Evolutionary conservation across 2,797 vertebrate species (phyloP), one percentile per base, ranked within the genome.

Genomic region (Pangasius sanitwongsei): DNA sequence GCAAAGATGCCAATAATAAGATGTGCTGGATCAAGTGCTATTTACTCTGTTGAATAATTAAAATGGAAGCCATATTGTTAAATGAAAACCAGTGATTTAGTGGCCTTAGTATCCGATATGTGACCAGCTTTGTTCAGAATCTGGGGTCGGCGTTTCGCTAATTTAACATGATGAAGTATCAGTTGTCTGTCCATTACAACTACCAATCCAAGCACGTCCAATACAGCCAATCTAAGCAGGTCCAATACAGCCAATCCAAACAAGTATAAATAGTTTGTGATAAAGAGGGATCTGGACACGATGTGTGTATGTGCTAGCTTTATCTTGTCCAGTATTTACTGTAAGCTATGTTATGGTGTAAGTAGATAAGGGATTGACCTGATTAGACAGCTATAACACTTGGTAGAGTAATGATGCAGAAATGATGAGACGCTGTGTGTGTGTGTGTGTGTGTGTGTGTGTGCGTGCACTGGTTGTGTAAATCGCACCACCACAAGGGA

Each of bases 361-460:
- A 28, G 37, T 44, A 63, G 59, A 83, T 63, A 67, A 48, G 28
- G 3, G 31, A 84, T 2, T 50, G 83, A 5, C 83, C 63, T 50
- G 83, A 50, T 84, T 83, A 44, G 5, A 48, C 78, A n/a, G 41
- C 59, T 84, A 8, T 18, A 53, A 50, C 63, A 20, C 61, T 59
- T 16, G 57, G 6, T n/a, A 18, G 61, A 84, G 44, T 48, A 67
- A 31, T 50, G 25, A 83, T 48, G 37, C 59, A 83, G 25, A 44
- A 83, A 65, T 57, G 25, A 55, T 75, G 34, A 55, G 34, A 25
- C 37, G 41, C 20, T 67, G 16, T 87, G 37, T 69, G 63, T 57
- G 69, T 89, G 34, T 87, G 53, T 85, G 65, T 87, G 70, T 84
- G 72, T 53, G 41, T 65, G 53, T 20, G 48, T 75, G 84, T 67